phyloP scores from a whole-genome alignment of 2,888 invertebrate species.

The Ellobium chinense region DNA sequence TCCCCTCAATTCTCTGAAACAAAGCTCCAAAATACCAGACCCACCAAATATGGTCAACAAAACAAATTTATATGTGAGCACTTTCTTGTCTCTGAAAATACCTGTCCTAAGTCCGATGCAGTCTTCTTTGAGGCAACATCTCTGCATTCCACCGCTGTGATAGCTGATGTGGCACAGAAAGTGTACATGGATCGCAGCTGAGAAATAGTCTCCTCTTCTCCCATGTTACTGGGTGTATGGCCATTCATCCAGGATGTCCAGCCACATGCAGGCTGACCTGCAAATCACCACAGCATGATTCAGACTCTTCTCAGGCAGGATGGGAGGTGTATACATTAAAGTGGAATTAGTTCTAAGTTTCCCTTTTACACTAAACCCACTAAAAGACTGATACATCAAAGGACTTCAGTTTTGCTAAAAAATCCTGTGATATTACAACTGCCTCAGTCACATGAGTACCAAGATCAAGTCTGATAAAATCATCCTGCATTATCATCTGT shows the following conservation, averaged over 20 bases:
- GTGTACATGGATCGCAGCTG: constrained; percentile 53
- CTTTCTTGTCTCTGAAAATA: neutral
- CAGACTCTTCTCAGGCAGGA: too few relatives aligned
- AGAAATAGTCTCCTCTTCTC: constrained; percentile 72
- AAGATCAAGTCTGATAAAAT: too few relatives aligned
- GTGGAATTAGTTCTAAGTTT: too few relatives aligned
- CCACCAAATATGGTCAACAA: neutral
- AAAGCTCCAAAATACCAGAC: too few relatives aligned
- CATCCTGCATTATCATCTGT: too few relatives aligned
- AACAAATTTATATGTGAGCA: neutral
- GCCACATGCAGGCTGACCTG: constrained; percentile 80
- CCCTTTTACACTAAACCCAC: too few relatives aligned
- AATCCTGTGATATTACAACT: too few relatives aligned
- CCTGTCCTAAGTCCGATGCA: constrained; percentile 40
- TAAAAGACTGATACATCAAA: too few relatives aligned
- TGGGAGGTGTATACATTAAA: too few relatives aligned
- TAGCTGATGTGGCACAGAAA: constrained; percentile 67
- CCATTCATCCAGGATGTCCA: constrained; percentile 90
- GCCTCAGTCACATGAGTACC: too few relatives aligned
- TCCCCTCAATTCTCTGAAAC: too few relatives aligned
- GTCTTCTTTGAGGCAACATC: constrained; percentile 39
- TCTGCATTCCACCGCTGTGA: constrained; percentile 67
- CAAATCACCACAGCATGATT: neutral
- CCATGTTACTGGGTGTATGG: constrained; percentile 62
- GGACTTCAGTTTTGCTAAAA: too few relatives aligned